Evolutionary conservation across 2,888 invertebrate species (phyloP).

Genomic region (Athripsodes cinereus): DNA sequence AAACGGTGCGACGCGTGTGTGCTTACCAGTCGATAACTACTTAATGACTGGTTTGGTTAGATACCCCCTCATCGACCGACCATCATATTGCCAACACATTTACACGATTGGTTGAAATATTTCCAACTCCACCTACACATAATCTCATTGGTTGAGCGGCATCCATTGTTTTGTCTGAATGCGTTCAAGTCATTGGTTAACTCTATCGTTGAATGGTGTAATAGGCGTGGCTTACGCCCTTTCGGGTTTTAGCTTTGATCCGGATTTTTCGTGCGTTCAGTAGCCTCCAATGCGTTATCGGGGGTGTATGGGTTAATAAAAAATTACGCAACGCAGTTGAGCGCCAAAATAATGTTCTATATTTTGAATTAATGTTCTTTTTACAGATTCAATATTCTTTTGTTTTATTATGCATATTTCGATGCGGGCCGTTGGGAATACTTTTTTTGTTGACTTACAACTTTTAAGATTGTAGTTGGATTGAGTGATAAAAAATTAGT

Average conservation of each 20-base stretch:
- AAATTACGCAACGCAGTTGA: neutral
- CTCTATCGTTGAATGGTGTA: constrained; percentile 7
- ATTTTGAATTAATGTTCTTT: too few relatives aligned
- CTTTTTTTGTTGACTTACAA: too few relatives aligned
- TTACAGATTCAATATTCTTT: too few relatives aligned
- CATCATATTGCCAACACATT: constrained; percentile 6
- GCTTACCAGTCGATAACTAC: constrained; percentile 30
- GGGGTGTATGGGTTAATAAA: neutral
- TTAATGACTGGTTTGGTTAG: constrained; percentile 20
- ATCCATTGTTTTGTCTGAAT: constrained; percentile 12
- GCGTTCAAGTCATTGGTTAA: neutral
- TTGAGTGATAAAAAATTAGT: too few relatives aligned
- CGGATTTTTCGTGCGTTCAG: constrained; percentile 11
- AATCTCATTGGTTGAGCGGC: constrained; percentile 8
- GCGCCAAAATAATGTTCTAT: neutral
- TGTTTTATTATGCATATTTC: too few relatives aligned
- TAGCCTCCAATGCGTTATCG: constrained; percentile 4
- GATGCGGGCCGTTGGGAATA: too few relatives aligned
- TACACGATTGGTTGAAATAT: constrained; percentile 7
- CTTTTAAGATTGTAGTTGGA: too few relatives aligned
- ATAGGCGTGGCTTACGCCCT: constrained; percentile 9
- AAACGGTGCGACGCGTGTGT: constrained; percentile 23
- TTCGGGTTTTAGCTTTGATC: constrained; percentile 3
- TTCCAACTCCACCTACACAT: neutral
- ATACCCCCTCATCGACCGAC: constrained; percentile 32